phyloP scores from a whole-genome alignment of 2,113 vertebrate genomes.

The Pogonocichla stellata region DNA sequence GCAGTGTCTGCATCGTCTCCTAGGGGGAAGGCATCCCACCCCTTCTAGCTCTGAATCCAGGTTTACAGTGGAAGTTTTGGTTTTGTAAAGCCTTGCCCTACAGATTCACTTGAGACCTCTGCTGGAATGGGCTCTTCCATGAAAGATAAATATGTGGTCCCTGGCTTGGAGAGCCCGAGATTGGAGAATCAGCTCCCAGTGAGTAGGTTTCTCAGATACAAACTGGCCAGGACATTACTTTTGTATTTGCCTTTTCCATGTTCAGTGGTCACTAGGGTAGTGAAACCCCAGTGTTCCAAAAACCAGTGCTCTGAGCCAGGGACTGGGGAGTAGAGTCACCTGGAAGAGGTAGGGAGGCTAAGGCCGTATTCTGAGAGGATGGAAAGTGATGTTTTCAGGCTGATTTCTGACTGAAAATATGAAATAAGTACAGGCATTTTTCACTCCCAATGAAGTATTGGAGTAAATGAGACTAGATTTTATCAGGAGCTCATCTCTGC shows the following conservation, averaged over 20 bases:
- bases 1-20: background rate
- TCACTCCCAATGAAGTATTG: background rate
- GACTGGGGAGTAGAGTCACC: background rate
- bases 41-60: background rate
- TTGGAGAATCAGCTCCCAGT: background rate
- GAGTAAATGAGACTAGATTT: background rate
- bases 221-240: background rate
- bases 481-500: background rate
- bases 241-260: background rate
- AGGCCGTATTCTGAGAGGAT: background rate
- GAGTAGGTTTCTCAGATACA: background rate
- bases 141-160: background rate
- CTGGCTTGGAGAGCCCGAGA: background rate
- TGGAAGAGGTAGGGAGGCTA: background rate
- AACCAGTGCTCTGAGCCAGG: background rate
- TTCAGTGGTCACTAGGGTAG: background rate
- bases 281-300: background rate
- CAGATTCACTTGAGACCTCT: background rate
- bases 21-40: background rate
- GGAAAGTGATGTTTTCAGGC: background rate
- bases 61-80: background rate
- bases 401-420: background rate
- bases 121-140: background rate
- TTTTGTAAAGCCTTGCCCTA: background rate
- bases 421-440: background rate